Evolutionary conservation across 2,113 vertebrate species (phyloP), one percentile per base, ranked within the genome.

Genomic region (Gallinago jamesoni): DNA sequence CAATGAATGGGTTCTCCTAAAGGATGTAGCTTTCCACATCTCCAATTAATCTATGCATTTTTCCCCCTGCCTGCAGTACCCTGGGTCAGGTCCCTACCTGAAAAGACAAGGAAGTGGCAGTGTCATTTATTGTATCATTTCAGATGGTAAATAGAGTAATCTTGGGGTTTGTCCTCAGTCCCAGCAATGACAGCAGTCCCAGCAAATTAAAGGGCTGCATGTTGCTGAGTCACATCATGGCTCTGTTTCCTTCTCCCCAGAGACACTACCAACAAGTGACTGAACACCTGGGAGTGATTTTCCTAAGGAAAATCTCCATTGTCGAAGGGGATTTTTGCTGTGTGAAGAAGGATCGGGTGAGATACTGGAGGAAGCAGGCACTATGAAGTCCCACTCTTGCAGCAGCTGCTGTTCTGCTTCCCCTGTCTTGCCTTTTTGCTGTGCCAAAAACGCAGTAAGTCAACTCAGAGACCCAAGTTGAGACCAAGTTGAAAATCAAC

Each of bases 181-280:
- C 79, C 79, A 52, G n/a, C 62, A 59, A 75, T 0, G 1, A 39
- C 39, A 39, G 39, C 39, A 39, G 39, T 39, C 39, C 39, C 39
- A 74, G 68, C 68, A 90, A 28, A 45, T 28, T 12, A 45, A 90
- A 50, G 33, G 53, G 47, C 62, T 68, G 25, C 48, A 48, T 0
- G 1, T 25, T 3, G 2, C 1, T 9, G 19, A 79, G 35, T 15
- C 2, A 3, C 57, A 45, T 37, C n/a, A 50, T 0, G 1, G 76
- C 53, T 79, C 52, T 72, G 3, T 50, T 67, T 41, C 67, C 10
- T 79, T 72, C 57, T 85, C 43, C 67, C 50, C 60, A 57, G 69
- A 66, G 64, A 62, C 4, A 52, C 21, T 16, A 39, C 8, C 28
- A 24, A 18, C 18, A 53, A n/a, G 17, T 59, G 57, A 59, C 52